Conservation (phyloP, 2,888 invertebrate species). For the Reticulitermes lucifugus region DNA sequence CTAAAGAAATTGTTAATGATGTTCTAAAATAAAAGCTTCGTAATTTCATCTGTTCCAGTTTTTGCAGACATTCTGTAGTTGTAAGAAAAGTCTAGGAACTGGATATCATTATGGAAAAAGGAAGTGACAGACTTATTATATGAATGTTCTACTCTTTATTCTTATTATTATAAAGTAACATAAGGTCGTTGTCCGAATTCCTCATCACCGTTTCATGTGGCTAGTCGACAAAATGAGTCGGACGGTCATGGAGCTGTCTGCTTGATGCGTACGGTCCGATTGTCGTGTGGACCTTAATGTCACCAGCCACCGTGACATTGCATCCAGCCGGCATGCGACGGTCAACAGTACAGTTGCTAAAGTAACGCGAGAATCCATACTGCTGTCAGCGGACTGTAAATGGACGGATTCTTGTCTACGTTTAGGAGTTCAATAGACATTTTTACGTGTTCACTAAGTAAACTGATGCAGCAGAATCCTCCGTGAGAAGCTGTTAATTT, state of each 20-base stretch:
- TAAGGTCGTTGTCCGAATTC: slow-evolving; percentile 15
- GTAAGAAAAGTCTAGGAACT: not conserved
- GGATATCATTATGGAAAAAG: slow-evolving; percentile 1
- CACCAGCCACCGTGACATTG: slow-evolving; percentile 10
- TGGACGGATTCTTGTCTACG: not conserved
- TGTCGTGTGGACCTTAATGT: not conserved
- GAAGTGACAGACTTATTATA: not conserved
- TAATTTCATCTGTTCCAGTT: no score
- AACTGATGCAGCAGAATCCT: no score
- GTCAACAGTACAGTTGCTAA: slow-evolving; percentile 1
- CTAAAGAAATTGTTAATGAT: no score
- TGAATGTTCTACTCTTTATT: not conserved
- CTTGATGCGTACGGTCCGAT: not conserved
- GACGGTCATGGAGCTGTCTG: not conserved
- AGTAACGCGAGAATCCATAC: not conserved
- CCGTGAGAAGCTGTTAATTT: no score
- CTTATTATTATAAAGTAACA: not conserved
- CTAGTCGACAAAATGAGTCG: slow-evolving; percentile 28
- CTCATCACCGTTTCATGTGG: slow-evolving; percentile 14
- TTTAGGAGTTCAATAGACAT: no score
- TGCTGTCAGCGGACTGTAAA: not conserved
- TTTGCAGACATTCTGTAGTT: not conserved
- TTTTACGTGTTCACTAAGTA: no score
- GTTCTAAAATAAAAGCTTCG: no score
- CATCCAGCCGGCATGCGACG: not conserved